Percentiles rank a stretch among this genome's conserved stretches.
Conservation (phyloP, 2,797 vertebrate species). For the Anomalospiza imberbis region DNA sequence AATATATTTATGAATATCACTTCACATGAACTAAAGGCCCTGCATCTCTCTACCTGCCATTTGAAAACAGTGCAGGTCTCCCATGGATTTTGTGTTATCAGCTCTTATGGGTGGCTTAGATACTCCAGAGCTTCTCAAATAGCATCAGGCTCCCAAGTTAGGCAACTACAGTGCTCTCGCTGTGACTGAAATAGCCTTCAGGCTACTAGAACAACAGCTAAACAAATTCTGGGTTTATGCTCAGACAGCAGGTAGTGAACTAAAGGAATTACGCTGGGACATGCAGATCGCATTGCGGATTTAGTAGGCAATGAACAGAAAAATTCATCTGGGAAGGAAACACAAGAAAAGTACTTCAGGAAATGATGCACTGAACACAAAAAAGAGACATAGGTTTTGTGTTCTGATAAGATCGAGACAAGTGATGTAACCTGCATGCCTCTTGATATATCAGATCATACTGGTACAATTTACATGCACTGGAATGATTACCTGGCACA, state of each 20-base stretch:
- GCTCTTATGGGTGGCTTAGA: background rate
- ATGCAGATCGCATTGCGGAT: background rate
- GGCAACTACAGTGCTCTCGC: background rate
- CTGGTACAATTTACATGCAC: background rate
- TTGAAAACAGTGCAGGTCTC: background rate
- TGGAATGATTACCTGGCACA: conserved; percentile 22
- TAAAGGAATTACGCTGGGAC: background rate
- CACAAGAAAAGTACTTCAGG: background rate
- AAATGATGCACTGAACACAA: background rate
- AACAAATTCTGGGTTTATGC: background rate
- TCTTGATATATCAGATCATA: conserved; percentile 34
- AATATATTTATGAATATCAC: background rate
- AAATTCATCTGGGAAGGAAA: background rate
- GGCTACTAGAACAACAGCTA: background rate
- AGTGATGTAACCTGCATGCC: conserved; percentile 4
- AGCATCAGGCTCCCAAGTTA: background rate
- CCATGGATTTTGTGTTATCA: background rate
- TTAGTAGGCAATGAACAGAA: background rate
- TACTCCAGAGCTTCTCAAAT: background rate
- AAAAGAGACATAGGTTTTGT: background rate
- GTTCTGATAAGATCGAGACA: conserved; percentile 21
- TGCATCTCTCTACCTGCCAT: background rate
- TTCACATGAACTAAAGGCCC: background rate
- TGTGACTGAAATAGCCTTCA: background rate
- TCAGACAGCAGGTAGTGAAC: background rate